Evolutionary conservation across 2,888 invertebrate genomes (phyloP), one percentile per base, ranked within the genome.

Genomic region (Agrochola macilenta): DNA sequence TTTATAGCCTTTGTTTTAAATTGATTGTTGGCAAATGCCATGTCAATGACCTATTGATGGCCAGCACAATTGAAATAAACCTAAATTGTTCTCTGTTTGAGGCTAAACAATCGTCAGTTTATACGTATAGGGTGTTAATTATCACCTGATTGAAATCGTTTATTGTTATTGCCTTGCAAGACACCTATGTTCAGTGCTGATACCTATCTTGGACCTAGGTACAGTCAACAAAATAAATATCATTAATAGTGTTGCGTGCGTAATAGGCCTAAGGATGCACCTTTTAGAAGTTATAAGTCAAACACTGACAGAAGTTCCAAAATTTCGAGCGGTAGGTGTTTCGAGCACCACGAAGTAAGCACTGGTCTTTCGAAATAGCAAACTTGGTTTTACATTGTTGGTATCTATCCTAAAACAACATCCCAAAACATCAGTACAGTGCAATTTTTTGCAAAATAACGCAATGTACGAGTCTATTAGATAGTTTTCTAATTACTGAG

Each of bases 91-190:
- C 35, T 65, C 58, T 82, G 65, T 82, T 70, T 26, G 43, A 54
- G 64, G 11, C 49, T 74, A 46, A 30, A 83, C 81, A 81, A 81
- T 82, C 35, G 83, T 26, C 63, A 39, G 23, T 30, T 1, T 58
- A 35, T 8, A 49, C 82, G 2, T 57, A 39, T 49, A 66, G 23
- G 65, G 71, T 12, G 71, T 57, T 83, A 57, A 83, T 83, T 81
- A 83, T 74, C 63, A 58, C 63, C 49, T 60, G 58, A 74, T 79
- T 81, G 23, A 64, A 81, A 79, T 81, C 79, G 46, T 49, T 83
- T 64, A 81, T 83, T 81, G 81, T 81, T 83, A 78, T 78, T 71
- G 43, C 65, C 43, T 46, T 61, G 26, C 60, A 14, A 43, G 79
- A 72, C 57, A 78, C 65, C 23, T 78, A 71, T 57, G 83, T 81